Evolutionary conservation across 2,797 vertebrate species (phyloP), one percentile per base, ranked within the genome.

Genomic region (Babyrousa celebensis): DNA sequence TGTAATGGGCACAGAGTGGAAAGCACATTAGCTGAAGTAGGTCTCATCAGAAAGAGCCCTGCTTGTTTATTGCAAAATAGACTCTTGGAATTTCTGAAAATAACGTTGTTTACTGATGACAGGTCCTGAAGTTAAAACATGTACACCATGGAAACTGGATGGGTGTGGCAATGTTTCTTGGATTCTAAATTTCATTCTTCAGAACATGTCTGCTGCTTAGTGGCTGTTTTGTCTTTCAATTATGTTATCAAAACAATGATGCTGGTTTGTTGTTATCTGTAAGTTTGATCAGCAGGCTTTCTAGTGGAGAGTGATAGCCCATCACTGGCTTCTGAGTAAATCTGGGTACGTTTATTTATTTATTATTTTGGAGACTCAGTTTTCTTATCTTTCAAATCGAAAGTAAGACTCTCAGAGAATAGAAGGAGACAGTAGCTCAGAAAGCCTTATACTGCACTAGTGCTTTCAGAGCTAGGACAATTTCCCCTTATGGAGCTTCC

Each of bases 361-460:
- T 48, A 48, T 48, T 48, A 48, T 48, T 77, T 92, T 58, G 77
- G 56, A 91, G 32, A 60, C 36, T 93, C 40, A 54, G 7, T 62
- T 82, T 86, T 29, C 21, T 94, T 15, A 43, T 78, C 68, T 94
- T 93, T 93, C 94, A 91, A 96, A 79, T 48, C 7, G 8, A 86
- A 54, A 65, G 27, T 79, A 68, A 85, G 68, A 58, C 23, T 15
- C 27, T 70, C 15, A 15, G 56, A 84, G 82, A 82, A 62, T n/a
- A 12, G 63, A 67, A 32, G 9, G 75, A 86, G 40, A 40, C 0
- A 82, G 15, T 40, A 10, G 0, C 36, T 58, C 48, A 80, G 78
- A 70, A 86, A 91, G 71, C 23, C 77, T 27, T 65, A 29, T 8
- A 9, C 5, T 60, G 3, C 2, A 23, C 4, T 56, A 54, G 56